These are phyloP conservation scores for Cheirogaleus medius DNA, from an alignment of 2,113 vertebrate genomes.

Conservation along the genomic window DNA sequence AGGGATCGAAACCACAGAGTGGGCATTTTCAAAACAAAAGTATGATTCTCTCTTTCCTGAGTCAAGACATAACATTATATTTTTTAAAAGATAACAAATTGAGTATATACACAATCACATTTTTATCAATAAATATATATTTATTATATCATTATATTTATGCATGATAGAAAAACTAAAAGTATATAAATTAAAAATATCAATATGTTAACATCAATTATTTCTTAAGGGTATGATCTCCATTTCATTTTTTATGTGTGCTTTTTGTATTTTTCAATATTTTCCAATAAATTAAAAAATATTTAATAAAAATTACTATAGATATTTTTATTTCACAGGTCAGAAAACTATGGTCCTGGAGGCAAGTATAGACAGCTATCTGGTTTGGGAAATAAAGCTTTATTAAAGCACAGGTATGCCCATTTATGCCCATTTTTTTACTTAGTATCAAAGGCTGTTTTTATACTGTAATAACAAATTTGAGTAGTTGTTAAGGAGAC, in stretches of 20 bases:
- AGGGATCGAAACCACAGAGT: fast-evolving
- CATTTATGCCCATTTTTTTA: background rate
- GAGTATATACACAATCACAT: background rate
- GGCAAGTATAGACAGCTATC: background rate
- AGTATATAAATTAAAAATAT: background rate
- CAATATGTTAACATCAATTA: background rate
- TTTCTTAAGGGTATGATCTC: background rate
- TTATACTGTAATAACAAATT: background rate
- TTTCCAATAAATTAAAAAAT: background rate
- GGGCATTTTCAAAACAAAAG: background rate
- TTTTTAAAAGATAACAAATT: background rate
- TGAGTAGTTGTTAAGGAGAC: background rate
- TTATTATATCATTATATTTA: background rate
- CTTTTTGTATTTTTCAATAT: background rate
- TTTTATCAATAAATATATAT: background rate
- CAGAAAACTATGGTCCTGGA: background rate
- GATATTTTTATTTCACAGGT: background rate
- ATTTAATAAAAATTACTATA: background rate
- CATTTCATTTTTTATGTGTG: background rate
- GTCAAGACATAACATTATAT: background rate
- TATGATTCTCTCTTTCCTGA: background rate
- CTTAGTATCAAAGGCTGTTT: background rate
- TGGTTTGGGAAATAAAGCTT: background rate
- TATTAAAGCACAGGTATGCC: background rate
- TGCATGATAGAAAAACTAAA: background rate